Base-by-base conservation (phyloP, 2,888 invertebrate species). In the Melanotus villosus region DNA sequence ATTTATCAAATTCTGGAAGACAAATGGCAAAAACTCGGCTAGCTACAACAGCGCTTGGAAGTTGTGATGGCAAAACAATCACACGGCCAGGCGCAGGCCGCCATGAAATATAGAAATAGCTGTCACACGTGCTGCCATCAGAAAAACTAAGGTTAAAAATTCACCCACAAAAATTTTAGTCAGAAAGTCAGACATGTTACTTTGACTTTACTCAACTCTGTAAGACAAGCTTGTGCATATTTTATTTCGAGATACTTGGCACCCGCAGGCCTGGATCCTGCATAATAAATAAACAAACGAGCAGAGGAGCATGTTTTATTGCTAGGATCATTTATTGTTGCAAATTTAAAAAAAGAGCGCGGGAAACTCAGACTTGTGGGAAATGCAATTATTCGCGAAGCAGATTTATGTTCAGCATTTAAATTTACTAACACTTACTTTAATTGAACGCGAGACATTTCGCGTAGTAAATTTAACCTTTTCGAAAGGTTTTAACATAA, bases 1-100 rank as follows among this genome's bases (percentile, higher is more conserved):
- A 79, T 78, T 74, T 75, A 75, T 78, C 78, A 78, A 77, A 75
- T 71, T 73, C 70, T 64, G 65, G 64, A 73, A 72, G 75, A 73
- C 68, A 74, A 71, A 73, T 59, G 58, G 71, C 65, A 68, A 73
- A 71, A 73, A 73, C 72, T 69, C 34, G 58, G 58, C 54, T 56
- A 54, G 52, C 41, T 57, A 21, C 12, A 38, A 23, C 57, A 19
- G 26, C 41, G 43, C 69, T 76, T 67, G 73, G 62, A 77, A 78
- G 75, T 80, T 78, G 77, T 76, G 78, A 80, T 78, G 77, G 79
- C 79, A 77, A 80, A 81, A 81, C 80, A 80, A 81, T 81, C 80
- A 76, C 76, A 72, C 58, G 38, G 21, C 36, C 57, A 47, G 47
- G 36, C 75, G 77, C 81, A 81, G 81, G 78, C 80, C 80, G 79